A percentile compares a stretch with the other conserved stretches of the same genome.
Conservation (phyloP, 2,113 vertebrate genomes). For the Mixornis gularis region DNA sequence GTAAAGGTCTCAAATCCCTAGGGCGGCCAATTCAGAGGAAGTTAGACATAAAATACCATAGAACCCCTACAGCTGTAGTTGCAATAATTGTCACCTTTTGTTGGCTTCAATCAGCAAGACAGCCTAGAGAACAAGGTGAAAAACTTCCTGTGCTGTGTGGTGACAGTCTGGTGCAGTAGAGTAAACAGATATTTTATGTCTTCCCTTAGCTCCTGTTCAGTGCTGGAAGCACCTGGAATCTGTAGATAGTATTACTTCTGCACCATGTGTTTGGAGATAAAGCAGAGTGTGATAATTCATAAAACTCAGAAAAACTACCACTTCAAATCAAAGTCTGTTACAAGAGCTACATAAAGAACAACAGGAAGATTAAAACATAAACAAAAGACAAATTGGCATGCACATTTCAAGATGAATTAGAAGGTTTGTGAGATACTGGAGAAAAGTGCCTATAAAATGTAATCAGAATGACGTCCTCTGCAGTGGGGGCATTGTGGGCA, state of each 20-base stretch:
- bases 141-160: neutral
- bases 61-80: neutral
- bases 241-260: neutral
- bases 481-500: neutral
- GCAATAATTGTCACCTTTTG: neutral
- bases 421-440: neutral
- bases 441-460: neutral
- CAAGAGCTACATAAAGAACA: neutral
- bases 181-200: neutral
- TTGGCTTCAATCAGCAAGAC: neutral
- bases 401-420: neutral
- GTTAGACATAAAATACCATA: neutral
- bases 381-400: neutral
- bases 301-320: neutral
- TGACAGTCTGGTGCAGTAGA: neutral
- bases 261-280: neutral
- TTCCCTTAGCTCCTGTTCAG: neutral
- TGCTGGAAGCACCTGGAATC: neutral
- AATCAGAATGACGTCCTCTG: neutral
- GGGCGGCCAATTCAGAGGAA: neutral
- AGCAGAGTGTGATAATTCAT: neutral
- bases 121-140: neutral
- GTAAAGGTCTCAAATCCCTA: neutral
- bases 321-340: neutral
- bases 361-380: neutral